These are phyloP conservation scores for Delia radicum DNA, from an alignment of 1,140 invertebrate genomes.

Conservation along the genomic window DNA sequence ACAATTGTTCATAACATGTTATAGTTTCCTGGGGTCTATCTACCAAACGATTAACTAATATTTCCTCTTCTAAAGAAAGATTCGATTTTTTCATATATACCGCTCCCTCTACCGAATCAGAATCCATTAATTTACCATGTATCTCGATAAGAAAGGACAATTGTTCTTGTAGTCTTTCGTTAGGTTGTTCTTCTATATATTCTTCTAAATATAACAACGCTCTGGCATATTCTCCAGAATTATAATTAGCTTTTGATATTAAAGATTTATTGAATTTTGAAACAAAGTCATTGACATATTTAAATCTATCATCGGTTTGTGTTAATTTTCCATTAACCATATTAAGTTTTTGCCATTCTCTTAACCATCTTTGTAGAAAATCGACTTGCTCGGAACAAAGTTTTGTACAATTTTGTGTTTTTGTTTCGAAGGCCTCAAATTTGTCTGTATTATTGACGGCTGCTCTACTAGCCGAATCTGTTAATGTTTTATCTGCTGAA, in stretches of 20 bases:
- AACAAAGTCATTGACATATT: slow-evolving; percentile 59
- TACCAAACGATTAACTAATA: slow-evolving; percentile 72
- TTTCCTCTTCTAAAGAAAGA: slow-evolving; percentile 69
- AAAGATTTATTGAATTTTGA: slow-evolving; percentile 65
- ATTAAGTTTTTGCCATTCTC: slow-evolving; percentile 60
- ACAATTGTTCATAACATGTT: slow-evolving; percentile 73
- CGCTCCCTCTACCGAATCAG: slow-evolving; percentile 74
- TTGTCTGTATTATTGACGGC: not conserved
- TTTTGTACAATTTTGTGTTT: slow-evolving; percentile 60
- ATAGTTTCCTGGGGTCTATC: slow-evolving; percentile 74
- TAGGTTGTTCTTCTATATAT: slow-evolving; percentile 64
- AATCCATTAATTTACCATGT: slow-evolving; percentile 73
- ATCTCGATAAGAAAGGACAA: slow-evolving; percentile 69
- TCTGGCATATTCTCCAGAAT: slow-evolving; percentile 71
- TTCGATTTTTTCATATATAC: slow-evolving; percentile 66
- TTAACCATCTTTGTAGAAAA: slow-evolving; percentile 71
- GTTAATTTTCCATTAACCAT: slow-evolving; percentile 32
- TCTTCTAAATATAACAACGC: slow-evolving; percentile 73
- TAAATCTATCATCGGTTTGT: slow-evolving; percentile 46
- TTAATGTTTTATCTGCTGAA: not conserved
- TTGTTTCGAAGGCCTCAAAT: slow-evolving; percentile 37
- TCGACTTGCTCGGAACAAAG: slow-evolving; percentile 71
- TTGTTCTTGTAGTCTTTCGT: slow-evolving; percentile 62
- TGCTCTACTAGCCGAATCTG: too few species aligned
- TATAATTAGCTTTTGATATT: slow-evolving; percentile 69